These are phyloP conservation scores for Ceyx margarethae DNA, from an alignment of 2,113 vertebrate species.

Conservation along the genomic window DNA sequence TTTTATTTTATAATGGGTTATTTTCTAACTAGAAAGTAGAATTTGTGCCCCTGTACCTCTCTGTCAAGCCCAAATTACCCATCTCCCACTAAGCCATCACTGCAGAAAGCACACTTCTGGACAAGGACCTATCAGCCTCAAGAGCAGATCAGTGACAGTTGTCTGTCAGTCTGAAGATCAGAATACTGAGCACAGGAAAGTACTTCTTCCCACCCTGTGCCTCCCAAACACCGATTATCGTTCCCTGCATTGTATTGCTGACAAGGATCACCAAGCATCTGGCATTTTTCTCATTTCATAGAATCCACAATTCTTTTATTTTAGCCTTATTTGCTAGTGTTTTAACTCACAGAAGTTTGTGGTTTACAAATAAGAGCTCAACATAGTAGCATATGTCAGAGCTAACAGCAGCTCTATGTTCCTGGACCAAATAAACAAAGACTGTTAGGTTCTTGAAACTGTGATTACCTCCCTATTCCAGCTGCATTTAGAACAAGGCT, in stretches of 20 bases:
- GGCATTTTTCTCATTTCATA: not conserved
- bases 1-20: not conserved
- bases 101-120: not conserved
- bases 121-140: not conserved
- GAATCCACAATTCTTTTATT: not conserved
- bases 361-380: not conserved
- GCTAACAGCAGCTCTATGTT: not conserved
- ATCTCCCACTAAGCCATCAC: not conserved
- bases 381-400: not conserved
- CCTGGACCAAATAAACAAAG: not conserved
- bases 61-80: not conserved
- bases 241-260: not conserved
- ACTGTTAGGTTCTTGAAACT: not conserved
- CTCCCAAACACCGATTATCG: not conserved
- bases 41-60: not conserved
- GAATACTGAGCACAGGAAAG: not conserved
- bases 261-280: not conserved
- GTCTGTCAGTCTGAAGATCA: not conserved
- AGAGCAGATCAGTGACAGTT: not conserved
- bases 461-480: not conserved
- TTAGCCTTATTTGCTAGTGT: not conserved
- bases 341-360: not conserved
- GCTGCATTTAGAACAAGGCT: not conserved
- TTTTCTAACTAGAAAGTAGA: not conserved
- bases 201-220: not conserved